phyloP scores from a whole-genome alignment of 2,888 invertebrate genomes.

The Pristionchus maxplancki region DNA sequence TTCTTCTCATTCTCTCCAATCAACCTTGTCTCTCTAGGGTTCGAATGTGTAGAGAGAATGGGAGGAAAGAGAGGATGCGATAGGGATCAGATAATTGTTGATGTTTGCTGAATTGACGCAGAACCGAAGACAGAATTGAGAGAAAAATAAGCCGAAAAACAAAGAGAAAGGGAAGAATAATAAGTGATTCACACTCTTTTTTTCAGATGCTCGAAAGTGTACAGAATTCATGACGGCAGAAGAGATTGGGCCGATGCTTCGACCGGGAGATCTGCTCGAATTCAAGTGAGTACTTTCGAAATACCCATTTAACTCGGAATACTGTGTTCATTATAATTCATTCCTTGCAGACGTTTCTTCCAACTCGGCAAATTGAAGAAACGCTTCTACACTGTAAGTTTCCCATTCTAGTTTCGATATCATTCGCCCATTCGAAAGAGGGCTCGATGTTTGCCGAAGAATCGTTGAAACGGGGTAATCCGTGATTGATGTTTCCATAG shows the following conservation, averaged over 20 bases:
- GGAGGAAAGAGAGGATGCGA: neutral
- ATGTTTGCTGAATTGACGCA: slow-evolving; percentile 23
- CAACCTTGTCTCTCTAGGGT: neutral
- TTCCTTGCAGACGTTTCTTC: slow-evolving; percentile 9
- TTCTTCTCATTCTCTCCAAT: neutral
- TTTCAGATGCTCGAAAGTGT: slow-evolving; percentile 7
- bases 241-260: neutral
- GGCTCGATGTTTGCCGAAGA: neutral
- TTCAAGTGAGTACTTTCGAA: slow-evolving; percentile 22
- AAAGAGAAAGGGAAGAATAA: neutral
- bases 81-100: slow-evolving; percentile 19
- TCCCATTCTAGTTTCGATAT: slow-evolving; percentile 28
- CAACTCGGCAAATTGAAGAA: slow-evolving; percentile 42
- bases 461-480: neutral
- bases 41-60: neutral
- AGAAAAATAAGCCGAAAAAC: neutral
- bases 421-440: neutral
- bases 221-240: slow-evolving; percentile 19
- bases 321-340: neutral
- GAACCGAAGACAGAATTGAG: neutral
- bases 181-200: slow-evolving; percentile 2
- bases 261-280: slow-evolving; percentile 32
- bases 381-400: slow-evolving; percentile 43
- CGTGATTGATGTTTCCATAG: neutral
- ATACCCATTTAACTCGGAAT: neutral